Evolutionary conservation across 1,140 invertebrate species (phyloP), one percentile per base, ranked within the genome.

Genomic region (Euura saliciscinereae): DNA sequence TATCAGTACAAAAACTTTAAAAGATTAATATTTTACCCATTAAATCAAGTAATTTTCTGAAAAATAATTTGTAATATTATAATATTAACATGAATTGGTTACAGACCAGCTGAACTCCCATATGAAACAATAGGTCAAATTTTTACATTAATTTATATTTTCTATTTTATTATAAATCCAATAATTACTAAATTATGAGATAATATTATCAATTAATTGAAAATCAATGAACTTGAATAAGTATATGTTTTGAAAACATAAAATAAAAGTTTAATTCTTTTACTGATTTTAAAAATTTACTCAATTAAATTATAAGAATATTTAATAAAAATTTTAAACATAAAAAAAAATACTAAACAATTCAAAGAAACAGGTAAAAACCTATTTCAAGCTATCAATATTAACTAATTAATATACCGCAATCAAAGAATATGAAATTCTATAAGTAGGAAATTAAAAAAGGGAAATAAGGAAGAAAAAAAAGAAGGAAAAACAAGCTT

Each of bases 11-110:
- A 28, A 28, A n/a, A n/a, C n/a, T n/a, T n/a, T n/a, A n/a, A n/a
- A n/a, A n/a, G n/a, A n/a, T n/a, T n/a, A n/a, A n/a, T n/a, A n/a
- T n/a, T n/a, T n/a, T n/a, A n/a, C n/a, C n/a, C n/a, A n/a, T n/a
- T n/a, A n/a, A n/a, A n/a, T n/a, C n/a, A n/a, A n/a, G n/a, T n/a
- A n/a, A n/a, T n/a, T n/a, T n/a, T n/a, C n/a, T n/a, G n/a, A n/a
- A n/a, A n/a, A n/a, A n/a, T n/a, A n/a, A n/a, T n/a, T n/a, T n/a
- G n/a, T n/a, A n/a, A n/a, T n/a, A n/a, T n/a, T n/a, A n/a, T n/a
- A n/a, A n/a, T 92, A 82, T 84, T 93, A 88, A 92, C 90, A 2
- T 92, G 91, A 91, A 89, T 91, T 86, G 91, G 91, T 78, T 90
- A 89, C 4, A 89, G 88, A 78, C 89, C 89, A 44, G 89, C 91